Evolutionary conservation across 2,113 vertebrate genomes (phyloP), one percentile per base, ranked within the genome.

Genomic region (Protomyctophum bolini): DNA sequence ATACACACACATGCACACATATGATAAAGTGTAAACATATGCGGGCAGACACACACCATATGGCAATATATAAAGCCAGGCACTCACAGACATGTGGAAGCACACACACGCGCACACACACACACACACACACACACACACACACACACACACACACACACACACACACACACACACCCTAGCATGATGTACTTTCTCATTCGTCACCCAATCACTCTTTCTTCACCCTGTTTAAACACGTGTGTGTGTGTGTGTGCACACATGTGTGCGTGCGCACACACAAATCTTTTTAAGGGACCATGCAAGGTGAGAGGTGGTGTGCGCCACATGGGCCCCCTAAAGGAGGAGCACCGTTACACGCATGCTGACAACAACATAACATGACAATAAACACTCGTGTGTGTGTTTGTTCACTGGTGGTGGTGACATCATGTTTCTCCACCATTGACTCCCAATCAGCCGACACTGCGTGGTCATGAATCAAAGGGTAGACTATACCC

Each of bases 1-100:
- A 10, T 62, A 10, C 65, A 67, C 15, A 69, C 57, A 66, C 46
- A 67, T 65, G 63, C 5, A 3, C 14, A 58, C 56, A 21, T 12
- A 51, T 49, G 3, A 56, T 83, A 86, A 56, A 89, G 75, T 80
- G 7, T 76, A 82, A 90, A 85, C 86, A 88, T 59, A 82, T 89
- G 87, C 70, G 61, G 64, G 73, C 76, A 72, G 73, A 76, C 41
- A 64, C 54, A 28, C 5, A 71, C 76, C 86, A 88, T 73, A 80
- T 81, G 76, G 52, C 67, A 59, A 52, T 15, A 56, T 56, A 56
- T 14, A 15, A 6, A 15, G 55, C 3, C 33, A 41, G n/a, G 52
- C 14, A 21, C 56, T 3, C 56, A 58, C 56, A 58, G 14, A 28
- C 56, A 58, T 21, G 8, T 29, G 15, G 14, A 58, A 5, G 21